Percentiles rank a stretch among this genome's conserved stretches.
Conservation (phyloP, 1,140 invertebrate species). For the Drosophila busckii region DNA sequence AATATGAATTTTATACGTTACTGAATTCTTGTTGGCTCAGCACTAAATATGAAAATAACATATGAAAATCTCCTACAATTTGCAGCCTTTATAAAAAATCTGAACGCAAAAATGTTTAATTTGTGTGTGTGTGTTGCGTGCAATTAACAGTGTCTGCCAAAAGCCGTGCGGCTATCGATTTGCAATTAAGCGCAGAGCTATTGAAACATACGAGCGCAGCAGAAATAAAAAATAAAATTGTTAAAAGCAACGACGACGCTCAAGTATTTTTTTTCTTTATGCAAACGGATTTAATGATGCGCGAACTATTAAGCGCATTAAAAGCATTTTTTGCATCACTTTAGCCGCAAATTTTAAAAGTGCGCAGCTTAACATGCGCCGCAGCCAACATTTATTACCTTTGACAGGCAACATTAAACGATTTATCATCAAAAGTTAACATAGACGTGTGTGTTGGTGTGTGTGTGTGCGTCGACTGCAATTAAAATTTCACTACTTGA, state of each 20-base stretch:
- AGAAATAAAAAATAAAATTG: no score
- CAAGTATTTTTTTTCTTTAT: constrained; percentile 24
- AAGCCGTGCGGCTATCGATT: constrained; percentile 56
- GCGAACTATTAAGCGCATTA: constrained; percentile 71
- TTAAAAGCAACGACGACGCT: no score
- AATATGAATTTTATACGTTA: no score
- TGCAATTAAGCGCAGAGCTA: constrained; percentile 51
- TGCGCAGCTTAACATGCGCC: constrained; percentile 24
- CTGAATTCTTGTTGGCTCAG: no score
- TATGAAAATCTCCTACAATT: no score
- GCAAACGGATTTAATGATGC: constrained; percentile 68
- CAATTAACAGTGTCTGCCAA: constrained; percentile 50
- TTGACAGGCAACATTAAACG: constrained; percentile 70
- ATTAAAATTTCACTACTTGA: constrained; percentile 56
- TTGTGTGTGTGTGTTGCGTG: constrained; percentile 14
- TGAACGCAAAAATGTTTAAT: no score
- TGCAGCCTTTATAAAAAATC: no score
- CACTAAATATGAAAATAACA: no score
- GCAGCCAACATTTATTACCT: constrained; percentile 64
- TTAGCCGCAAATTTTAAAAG: constrained; percentile 28
- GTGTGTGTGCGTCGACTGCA: constrained; percentile 44
- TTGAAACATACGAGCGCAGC: no score
- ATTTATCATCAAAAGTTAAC: constrained; percentile 37
- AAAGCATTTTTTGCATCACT: constrained; percentile 37
- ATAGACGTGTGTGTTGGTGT: constrained; percentile 21